Evolutionary conservation across 2,888 invertebrate species (phyloP).

Genomic region (Andrena marginata): DNA sequence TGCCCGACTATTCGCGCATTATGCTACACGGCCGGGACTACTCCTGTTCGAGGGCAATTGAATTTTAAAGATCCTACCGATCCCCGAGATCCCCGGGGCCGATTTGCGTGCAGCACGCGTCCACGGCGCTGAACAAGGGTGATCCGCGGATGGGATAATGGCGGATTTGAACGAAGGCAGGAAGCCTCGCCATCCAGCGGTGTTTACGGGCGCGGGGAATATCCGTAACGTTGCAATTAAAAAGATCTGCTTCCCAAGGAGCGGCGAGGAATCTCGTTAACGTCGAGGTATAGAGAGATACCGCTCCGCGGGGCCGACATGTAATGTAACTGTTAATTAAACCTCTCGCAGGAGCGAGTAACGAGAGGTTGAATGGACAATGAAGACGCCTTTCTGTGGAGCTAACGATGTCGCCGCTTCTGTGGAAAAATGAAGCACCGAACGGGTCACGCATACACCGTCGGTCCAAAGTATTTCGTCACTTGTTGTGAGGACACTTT

Average conservation of each 20-base stretch:
- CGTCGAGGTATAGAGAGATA: not conserved
- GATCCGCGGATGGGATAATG: conserved; percentile 32
- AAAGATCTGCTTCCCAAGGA: conserved; percentile 9
- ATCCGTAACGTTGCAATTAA: not conserved
- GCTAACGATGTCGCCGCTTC: conserved; percentile 1
- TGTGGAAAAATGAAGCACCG: conserved; percentile 9
- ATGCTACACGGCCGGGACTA: not conserved
- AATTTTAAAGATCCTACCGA: conserved; percentile 25
- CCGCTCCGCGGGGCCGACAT: not conserved
- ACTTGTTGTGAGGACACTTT: no score
- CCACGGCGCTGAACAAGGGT: not conserved
- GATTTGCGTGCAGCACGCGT: conserved; percentile 20
- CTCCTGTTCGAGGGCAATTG: conserved; percentile 16
- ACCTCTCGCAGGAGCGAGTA: not conserved
- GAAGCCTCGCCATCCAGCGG: not conserved
- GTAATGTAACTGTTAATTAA: conserved; percentile 37
- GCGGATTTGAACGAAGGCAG: not conserved
- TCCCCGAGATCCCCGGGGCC: not conserved
- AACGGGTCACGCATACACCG: not conserved
- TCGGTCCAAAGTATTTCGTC: no score
- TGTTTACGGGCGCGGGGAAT: not conserved
- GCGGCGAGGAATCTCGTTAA: conserved; percentile 16
- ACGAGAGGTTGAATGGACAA: conserved; percentile 9
- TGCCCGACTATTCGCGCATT: not conserved
- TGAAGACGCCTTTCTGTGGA: conserved; percentile 1